These are phyloP conservation scores for Cyprinella venusta DNA, from an alignment of 2,797 vertebrate species.

Conservation along the genomic window DNA sequence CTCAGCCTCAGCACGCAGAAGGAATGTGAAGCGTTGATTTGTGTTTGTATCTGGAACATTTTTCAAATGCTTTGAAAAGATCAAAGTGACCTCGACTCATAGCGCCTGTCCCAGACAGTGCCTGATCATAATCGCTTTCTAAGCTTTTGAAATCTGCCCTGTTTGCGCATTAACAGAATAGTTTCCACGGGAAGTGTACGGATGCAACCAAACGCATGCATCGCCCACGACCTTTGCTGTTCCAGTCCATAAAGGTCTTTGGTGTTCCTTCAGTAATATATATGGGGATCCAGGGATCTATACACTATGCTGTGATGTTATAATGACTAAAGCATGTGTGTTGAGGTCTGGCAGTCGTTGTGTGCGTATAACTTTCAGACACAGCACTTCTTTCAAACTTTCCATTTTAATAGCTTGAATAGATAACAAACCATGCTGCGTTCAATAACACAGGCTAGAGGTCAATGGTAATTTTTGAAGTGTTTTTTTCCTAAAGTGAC, in stretches of 20 bases:
- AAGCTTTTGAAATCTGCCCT: constrained; percentile 3
- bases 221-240: constrained; percentile 26
- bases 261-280: constrained; percentile 48
- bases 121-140: constrained; percentile 19
- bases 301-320: constrained; percentile 18
- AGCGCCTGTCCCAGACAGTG: constrained; percentile 25
- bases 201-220: not conserved
- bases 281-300: constrained; percentile 45
- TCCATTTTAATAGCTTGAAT: constrained; percentile 20
- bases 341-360: constrained; percentile 37
- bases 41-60: constrained; percentile 52
- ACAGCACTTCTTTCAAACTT: constrained; percentile 28
- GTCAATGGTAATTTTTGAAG: not conserved
- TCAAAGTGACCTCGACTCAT: constrained; percentile 28
- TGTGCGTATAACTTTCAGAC: constrained; percentile 28
- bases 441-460: not conserved
- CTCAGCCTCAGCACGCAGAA: constrained; percentile 12
- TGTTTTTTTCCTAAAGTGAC: not conserved
- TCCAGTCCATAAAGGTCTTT: constrained; percentile 41
- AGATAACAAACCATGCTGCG: constrained; percentile 3
- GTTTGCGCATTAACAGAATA: constrained; percentile 42
- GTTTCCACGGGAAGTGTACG: constrained; percentile 37
- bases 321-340: constrained; percentile 53
- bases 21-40: constrained; percentile 50
- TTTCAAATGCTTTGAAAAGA: constrained; percentile 17